Evolutionary conservation across 2,797 vertebrate genomes (phyloP).

Genomic region (Sciurus carolinensis): DNA sequence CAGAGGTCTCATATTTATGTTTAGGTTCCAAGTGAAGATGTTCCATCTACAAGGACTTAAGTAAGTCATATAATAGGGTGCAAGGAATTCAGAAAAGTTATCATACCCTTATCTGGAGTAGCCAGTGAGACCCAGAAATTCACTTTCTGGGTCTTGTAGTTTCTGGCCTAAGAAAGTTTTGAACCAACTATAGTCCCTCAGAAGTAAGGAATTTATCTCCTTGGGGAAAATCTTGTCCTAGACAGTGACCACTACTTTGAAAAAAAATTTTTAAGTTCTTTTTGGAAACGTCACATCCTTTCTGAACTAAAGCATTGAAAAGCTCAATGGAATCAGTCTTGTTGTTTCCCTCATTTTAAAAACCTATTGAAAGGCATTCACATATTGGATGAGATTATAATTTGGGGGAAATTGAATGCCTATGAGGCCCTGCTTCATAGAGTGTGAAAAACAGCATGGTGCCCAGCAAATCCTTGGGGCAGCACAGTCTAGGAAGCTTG

Average conservation of each 20-base stretch:
- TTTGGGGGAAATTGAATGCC: neutral
- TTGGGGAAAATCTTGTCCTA: neutral
- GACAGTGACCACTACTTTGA: neutral
- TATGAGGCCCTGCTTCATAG: neutral
- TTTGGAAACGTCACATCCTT: neutral
- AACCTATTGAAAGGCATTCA: neutral
- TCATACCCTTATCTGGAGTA: neutral
- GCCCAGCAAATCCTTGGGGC: neutral
- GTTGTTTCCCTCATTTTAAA: neutral
- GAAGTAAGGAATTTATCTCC: neutral
- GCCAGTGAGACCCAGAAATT: neutral
- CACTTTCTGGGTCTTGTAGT: neutral
- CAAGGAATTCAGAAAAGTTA: neutral
- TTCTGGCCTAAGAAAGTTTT: neutral
- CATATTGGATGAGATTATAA: neutral
- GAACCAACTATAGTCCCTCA: neutral
- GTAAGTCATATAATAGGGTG: neutral
- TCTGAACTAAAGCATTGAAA: neutral
- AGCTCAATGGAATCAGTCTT: neutral
- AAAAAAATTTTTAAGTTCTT: neutral
- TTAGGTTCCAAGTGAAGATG: neutral
- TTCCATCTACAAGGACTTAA: neutral
- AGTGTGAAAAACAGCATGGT: neutral
- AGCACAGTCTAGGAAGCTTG: neutral
- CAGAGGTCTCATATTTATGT: neutral